Evolutionary conservation across 1,140 invertebrate species (phyloP), one percentile per base, ranked within the genome.

Genomic region (Oscheius sp.): DNA sequence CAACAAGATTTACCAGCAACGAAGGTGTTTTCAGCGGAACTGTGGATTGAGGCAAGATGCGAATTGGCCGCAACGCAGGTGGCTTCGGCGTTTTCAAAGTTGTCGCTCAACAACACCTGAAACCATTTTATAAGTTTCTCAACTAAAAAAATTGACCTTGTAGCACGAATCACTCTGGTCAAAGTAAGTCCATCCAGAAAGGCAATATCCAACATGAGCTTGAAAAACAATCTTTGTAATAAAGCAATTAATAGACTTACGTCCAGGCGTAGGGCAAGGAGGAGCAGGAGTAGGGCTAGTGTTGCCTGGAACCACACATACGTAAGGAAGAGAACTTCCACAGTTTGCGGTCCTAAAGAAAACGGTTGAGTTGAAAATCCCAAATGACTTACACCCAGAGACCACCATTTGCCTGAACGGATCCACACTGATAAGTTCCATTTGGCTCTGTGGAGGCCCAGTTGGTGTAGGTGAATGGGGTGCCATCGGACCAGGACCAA

Each of bases 101-200:
- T 66, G 26, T 45, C 45, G n/a, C 55, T 32, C 10, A 66, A 32
- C n/a, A 66, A 32, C n/a, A n/a, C n/a, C n/a, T n/a, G n/a, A n/a
- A n/a, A n/a, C n/a, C n/a, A n/a, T n/a, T n/a, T n/a, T n/a, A n/a
- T n/a, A n/a, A n/a, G n/a, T n/a, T n/a, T n/a, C n/a, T n/a, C n/a
- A n/a, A n/a, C n/a, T n/a, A n/a, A n/a, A n/a, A n/a, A n/a, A n/a
- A n/a, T n/a, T n/a, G 18, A 66, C 64, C 15, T 42, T 34, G 64
- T 66, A 66, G 36, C 64, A 66, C 23, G 26, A 34, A 13, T 45
- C 36, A 23, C 4, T 66, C 23, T 34, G 20, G 23, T 38, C 64
- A 46, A 66, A 66, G 18, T 28, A 35, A 29, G 64, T 66, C 64
- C 64, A 66, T 61, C 45, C 64, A 18, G 35, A 45, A n/a, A 23